Evolutionary conservation across 2,113 vertebrate genomes (phyloP).

Genomic region (Tragelaphus imberbis): DNA sequence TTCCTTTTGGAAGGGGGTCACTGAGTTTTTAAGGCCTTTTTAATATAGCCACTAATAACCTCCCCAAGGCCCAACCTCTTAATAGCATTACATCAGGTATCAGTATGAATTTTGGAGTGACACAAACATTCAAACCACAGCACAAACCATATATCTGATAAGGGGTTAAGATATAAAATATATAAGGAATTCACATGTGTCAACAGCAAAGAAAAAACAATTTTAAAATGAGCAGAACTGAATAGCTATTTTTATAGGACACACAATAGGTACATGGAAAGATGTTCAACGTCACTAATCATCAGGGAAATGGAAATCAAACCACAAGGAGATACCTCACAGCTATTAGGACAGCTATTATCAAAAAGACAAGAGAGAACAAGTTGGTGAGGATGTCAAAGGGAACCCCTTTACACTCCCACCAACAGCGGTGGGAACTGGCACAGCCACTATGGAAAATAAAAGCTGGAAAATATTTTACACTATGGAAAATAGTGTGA

Average conservation of each 20-base stretch:
- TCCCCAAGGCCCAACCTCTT: not conserved
- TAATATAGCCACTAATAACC: not conserved
- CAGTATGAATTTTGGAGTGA: not conserved
- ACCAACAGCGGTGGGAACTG: not conserved
- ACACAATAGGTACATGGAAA: not conserved
- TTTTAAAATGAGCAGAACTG: not conserved
- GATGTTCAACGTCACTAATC: not conserved
- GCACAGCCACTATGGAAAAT: not conserved
- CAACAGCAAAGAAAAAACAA: not conserved
- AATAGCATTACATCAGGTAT: not conserved
- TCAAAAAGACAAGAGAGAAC: not conserved
- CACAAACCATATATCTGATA: not conserved
- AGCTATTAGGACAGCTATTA: not conserved
- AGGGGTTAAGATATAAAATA: not conserved
- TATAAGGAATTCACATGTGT: not conserved
- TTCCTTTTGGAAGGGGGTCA: not conserved
- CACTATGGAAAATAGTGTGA: not conserved
- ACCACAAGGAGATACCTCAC: not conserved
- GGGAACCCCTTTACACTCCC: not conserved
- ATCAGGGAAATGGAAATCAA: not conserved
- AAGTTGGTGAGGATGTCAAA: not conserved
- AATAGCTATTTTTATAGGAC: not conserved
- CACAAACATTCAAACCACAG: not conserved
- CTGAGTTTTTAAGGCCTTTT: not conserved
- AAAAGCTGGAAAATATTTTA: not conserved